phyloP scores from a whole-genome alignment of 1,140 invertebrate genomes.

The Andrena cerasifolii region DNA sequence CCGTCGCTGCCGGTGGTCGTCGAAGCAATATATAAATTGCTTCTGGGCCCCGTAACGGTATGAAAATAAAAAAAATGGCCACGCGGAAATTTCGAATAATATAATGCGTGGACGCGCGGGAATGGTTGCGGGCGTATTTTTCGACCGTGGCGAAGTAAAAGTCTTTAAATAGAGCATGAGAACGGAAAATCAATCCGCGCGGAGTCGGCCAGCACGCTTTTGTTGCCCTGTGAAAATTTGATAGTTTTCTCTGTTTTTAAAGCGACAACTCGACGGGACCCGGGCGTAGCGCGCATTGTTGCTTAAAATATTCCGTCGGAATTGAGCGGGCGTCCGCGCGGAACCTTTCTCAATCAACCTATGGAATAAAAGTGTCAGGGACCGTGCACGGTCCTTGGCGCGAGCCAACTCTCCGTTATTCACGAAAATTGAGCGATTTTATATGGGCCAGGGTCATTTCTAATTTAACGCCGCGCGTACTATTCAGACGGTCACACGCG shows the following conservation, averaged over 20 bases:
- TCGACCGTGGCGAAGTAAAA: neutral
- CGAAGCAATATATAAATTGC: slow-evolving; percentile 45
- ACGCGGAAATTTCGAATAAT: slow-evolving; percentile 33
- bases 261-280: neutral
- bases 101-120: neutral
- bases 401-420: neutral
- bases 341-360: too few relatives aligned
- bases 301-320: neutral
- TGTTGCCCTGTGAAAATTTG: neutral
- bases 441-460: neutral
- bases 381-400: neutral
- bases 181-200: too few relatives aligned
- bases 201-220: neutral
- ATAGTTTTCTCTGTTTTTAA: neutral
- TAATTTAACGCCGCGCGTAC: neutral
- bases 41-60: slow-evolving; percentile 19
- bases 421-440: neutral
- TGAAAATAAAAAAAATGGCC: slow-evolving; percentile 40
- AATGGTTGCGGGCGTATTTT: slow-evolving; percentile 19
- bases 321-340: neutral
- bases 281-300: neutral
- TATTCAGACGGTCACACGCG: neutral
- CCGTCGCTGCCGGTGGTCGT: slow-evolving; percentile 19
- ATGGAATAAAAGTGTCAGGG: neutral
- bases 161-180: neutral